Base-by-base conservation (phyloP, 2,888 invertebrate species). In the Xestia sexstrigata region DNA sequence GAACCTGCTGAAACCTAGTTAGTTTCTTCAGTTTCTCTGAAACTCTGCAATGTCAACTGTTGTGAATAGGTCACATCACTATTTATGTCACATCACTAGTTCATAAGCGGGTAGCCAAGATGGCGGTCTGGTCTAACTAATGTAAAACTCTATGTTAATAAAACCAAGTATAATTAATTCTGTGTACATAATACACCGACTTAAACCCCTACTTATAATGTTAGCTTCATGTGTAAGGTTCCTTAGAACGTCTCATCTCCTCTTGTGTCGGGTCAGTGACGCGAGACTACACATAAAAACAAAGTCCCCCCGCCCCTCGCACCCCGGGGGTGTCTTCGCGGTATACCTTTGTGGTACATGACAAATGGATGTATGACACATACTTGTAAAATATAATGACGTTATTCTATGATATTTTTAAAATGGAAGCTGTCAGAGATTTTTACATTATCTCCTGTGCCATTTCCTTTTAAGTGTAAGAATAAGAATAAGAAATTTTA, bases 201-300 rank as follows among this genome's bases (percentile, higher is more conserved):
- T n/a, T 35, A 35, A 35, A 35, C 35, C 13, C 26, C 11, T 52
- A 9, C n/a, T 17, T 58, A 13, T 17, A 60, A 60, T 17, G 8
- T 30, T 60, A 65, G 11, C 13, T 60, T 63, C 9, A 58, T 86
- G 85, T 81, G 35, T 35, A 77, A 52, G 78, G 63, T 69, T 69
- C 75, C 69, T 84, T 70, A 76, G 39, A 60, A 42, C 20, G 7
- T 73, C 74, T 70, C 81, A 80, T 80, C 77, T 79, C 47, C 71
- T 72, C 30, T 70, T 72, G 62, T 74, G 52, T 35, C 74, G 67
- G 78, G 84, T 78, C 87, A 88, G 62, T 86, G 81, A 86, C 73
- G 83, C 78, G 88, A 77, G 68, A 78, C 73, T 52, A 78, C 75
- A 81, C 67, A 81, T 85, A 81, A 83, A 81, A 87, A 85, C 82